These are phyloP conservation scores for Poecile atricapillus DNA, from an alignment of 2,113 vertebrate species.

Conservation along the genomic window DNA sequence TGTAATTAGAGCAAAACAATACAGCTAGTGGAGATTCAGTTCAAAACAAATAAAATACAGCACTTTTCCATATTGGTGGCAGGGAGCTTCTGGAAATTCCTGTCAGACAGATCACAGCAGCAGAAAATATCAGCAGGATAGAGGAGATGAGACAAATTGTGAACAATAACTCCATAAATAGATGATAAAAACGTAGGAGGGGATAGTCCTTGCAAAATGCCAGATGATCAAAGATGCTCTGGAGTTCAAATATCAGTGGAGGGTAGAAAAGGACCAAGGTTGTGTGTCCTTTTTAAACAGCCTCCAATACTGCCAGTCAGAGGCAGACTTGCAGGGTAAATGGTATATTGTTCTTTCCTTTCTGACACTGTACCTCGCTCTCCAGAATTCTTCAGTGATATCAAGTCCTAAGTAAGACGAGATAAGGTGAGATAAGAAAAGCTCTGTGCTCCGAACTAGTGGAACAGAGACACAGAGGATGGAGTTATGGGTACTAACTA, in stretches of 20 bases:
- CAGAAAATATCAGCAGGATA: not conserved
- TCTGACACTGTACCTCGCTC: not conserved
- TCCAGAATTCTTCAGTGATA: not conserved
- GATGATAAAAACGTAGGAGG: not conserved
- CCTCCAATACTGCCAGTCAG: not conserved
- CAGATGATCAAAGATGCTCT: not conserved
- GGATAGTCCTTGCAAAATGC: not conserved
- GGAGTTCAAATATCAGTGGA: not conserved
- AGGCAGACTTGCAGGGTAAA: not conserved
- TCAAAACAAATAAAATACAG: not conserved
- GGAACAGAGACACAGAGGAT: not conserved
- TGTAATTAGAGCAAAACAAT: not conserved
- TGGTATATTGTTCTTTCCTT: rapidly evolving
- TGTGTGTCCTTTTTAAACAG: not conserved
- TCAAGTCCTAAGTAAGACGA: not conserved
- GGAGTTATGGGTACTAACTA: not conserved
- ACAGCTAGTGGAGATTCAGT: not conserved
- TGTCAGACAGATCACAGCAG: not conserved
- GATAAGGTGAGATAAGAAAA: not conserved
- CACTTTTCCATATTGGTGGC: not conserved
- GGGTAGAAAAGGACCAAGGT: not conserved
- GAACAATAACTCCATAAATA: not conserved
- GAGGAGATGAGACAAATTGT: not conserved
- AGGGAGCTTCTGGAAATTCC: not conserved
- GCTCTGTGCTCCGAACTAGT: not conserved